Percentiles rank a stretch among this genome's conserved stretches.
These are phyloP conservation scores for Oscheius sp. DNA, from an alignment of 1,140 invertebrate species.

Conservation along the genomic window DNA sequence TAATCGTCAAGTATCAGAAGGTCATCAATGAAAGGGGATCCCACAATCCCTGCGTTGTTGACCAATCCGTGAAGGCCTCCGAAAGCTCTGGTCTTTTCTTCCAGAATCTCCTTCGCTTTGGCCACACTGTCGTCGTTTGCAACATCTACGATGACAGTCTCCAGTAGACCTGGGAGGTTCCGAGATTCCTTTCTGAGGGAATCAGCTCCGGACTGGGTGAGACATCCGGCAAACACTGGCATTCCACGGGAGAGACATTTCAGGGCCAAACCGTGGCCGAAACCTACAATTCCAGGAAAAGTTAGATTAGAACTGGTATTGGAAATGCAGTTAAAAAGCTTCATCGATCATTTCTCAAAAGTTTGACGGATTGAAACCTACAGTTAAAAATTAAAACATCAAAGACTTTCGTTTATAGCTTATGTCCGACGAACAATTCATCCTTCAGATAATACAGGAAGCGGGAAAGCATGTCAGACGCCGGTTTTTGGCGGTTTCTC, in stretches of 20 bases:
- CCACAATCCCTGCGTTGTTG: conserved; percentile 50
- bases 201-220: conserved; percentile 34
- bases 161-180: conserved; percentile 21
- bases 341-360: too few species aligned
- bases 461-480: too few species aligned
- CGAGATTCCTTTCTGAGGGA: conserved; percentile 7
- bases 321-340: too few species aligned
- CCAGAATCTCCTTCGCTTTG: conserved; percentile 12
- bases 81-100: conserved; percentile 20
- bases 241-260: conserved; percentile 43
- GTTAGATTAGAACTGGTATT: too few species aligned
- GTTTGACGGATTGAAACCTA: too few species aligned
- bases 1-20: conserved; percentile 43
- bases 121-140: conserved; percentile 24
- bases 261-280: conserved; percentile 37
- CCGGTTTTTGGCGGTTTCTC: too few species aligned
- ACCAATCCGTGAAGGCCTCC: conserved; percentile 8
- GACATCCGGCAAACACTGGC: conserved; percentile 45
- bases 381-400: too few species aligned
- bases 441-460: too few species aligned
- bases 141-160: conserved; percentile 31
- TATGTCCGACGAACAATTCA: too few species aligned
- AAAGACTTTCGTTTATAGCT: too few species aligned
- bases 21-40: conserved; percentile 39
- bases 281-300: conserved; percentile 13